A percentile compares a stretch with the other conserved stretches of the same genome.
These are phyloP conservation scores for Aselliscus stoliczkanus DNA, from an alignment of 2,797 vertebrate genomes.

Conservation along the genomic window DNA sequence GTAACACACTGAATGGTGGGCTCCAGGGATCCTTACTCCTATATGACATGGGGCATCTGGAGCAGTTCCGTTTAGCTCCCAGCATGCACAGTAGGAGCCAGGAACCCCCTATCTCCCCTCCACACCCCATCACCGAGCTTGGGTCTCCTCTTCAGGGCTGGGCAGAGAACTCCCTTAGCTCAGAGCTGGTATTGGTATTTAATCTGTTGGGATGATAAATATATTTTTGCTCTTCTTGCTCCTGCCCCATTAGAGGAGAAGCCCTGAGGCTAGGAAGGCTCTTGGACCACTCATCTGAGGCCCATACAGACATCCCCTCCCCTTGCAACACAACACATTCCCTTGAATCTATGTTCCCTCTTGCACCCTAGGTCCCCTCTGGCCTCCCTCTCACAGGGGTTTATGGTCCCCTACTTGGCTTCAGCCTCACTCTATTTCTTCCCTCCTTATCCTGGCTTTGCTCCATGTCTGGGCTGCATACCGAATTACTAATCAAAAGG, in stretches of 20 bases:
- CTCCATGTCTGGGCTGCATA: constrained; percentile 40
- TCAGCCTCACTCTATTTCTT: not conserved
- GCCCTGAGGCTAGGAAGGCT: not conserved
- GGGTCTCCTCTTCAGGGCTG: not conserved
- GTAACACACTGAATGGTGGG: not conserved
- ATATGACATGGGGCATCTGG: not conserved
- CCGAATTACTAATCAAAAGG: constrained; percentile 61
- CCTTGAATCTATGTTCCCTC: not conserved
- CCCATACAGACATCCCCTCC: not conserved
- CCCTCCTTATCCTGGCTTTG: constrained; percentile 25
- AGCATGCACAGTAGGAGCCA: not conserved
- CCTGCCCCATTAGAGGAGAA: not conserved
- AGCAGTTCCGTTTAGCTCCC: not conserved
- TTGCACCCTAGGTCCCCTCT: not conserved
- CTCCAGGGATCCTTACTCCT: not conserved
- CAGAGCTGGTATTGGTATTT: not conserved
- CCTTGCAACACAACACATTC: not conserved
- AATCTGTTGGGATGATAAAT: not conserved
- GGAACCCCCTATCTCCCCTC: not conserved
- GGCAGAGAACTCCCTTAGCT: not conserved
- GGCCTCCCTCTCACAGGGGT: not conserved
- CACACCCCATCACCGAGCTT: not conserved
- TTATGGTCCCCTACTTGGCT: not conserved
- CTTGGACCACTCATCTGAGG: not conserved
- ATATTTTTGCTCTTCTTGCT: not conserved